Percentiles rank a stretch among this genome's conserved stretches.
Evolutionary conservation across 1,140 invertebrate species (phyloP).

Genomic region (Aradophagus sp.): DNA sequence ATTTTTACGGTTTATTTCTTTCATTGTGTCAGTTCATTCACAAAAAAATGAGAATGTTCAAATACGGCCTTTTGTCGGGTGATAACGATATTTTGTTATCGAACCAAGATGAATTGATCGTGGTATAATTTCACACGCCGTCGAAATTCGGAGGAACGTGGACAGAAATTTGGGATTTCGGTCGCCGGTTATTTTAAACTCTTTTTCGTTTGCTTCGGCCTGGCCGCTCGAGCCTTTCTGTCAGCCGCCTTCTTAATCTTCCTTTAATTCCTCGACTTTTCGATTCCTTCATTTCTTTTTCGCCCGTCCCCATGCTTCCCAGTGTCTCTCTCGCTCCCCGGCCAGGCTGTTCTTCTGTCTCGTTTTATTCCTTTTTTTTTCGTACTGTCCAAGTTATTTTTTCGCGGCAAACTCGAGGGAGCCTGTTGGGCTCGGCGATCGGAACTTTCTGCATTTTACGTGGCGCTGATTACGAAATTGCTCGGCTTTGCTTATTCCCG

Average conservation of each 20-base stretch:
- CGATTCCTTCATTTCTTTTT: conserved; percentile 51
- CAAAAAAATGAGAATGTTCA: no score
- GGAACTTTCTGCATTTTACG: conserved; percentile 22
- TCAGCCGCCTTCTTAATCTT: conserved; percentile 58
- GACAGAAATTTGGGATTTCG: no score
- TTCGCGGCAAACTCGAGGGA: conserved; percentile 29
- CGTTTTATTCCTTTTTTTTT: conserved; percentile 19
- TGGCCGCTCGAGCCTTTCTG: conserved; percentile 28
- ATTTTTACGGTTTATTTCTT: no score
- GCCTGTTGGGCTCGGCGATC: conserved; percentile 20
- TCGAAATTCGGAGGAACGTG: no score
- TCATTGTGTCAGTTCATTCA: no score
- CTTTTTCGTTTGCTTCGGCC: conserved; percentile 12
- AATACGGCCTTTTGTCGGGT: no score
- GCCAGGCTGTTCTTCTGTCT: conserved; percentile 9
- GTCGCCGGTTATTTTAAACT: no score
- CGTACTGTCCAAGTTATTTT: conserved; percentile 43
- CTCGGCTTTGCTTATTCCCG: conserved; percentile 7
- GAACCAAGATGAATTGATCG: not conserved
- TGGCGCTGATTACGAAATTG: conserved; percentile 39
- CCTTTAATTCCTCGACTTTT: conserved; percentile 62
- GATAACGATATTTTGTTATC: not conserved
- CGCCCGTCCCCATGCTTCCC: conserved; percentile 44
- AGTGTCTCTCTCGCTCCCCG: conserved; percentile 36
- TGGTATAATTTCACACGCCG: no score